phyloP scores from a whole-genome alignment of 2,113 vertebrate genomes.

The Nerophis ophidion region DNA sequence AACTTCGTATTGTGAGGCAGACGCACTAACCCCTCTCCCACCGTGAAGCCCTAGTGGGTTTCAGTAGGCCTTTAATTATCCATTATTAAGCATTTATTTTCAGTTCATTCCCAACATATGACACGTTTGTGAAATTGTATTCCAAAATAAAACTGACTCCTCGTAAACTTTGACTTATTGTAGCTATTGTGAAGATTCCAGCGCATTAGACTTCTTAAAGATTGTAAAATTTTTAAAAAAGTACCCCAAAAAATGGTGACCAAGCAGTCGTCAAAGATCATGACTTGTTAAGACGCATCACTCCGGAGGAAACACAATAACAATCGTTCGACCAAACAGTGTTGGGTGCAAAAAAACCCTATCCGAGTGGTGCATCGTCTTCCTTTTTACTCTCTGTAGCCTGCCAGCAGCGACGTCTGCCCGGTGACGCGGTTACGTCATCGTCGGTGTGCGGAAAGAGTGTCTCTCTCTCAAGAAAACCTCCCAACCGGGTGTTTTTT shows the following conservation, averaged over 20 bases:
- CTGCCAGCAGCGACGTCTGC: slow-evolving; percentile 36
- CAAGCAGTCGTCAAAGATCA: slow-evolving; percentile 14
- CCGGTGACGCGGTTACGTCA: slow-evolving; percentile 55
- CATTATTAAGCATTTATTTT: too few relatives aligned
- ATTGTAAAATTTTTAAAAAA: slow-evolving; percentile 6
- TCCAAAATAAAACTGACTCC: too few relatives aligned
- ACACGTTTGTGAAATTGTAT: too few relatives aligned
- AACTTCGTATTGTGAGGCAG: too few relatives aligned
- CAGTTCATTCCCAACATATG: too few relatives aligned
- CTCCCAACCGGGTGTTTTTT: slow-evolving; percentile 33
- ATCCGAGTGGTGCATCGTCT: slow-evolving; percentile 28
- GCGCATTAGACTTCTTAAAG: slow-evolving; percentile 4
- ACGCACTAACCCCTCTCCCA: too few relatives aligned
- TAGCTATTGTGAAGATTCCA: too few relatives aligned
- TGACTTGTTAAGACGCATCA: too few relatives aligned
- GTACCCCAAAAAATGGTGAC: background rate
- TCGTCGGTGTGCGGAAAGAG: slow-evolving; percentile 57
- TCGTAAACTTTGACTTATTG: background rate
- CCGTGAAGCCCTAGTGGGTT: too few relatives aligned
- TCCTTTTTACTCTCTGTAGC: slow-evolving; percentile 13
- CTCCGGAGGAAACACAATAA: too few relatives aligned
- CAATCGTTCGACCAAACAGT: too few relatives aligned
- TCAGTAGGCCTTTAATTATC: too few relatives aligned
- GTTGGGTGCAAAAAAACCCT: background rate
- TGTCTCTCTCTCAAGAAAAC: slow-evolving; percentile 24